Percentiles rank a stretch among this genome's conserved stretches.
These are phyloP conservation scores for Chrysemys picta DNA, from an alignment of 2,113 vertebrate genomes.

Conservation along the genomic window DNA sequence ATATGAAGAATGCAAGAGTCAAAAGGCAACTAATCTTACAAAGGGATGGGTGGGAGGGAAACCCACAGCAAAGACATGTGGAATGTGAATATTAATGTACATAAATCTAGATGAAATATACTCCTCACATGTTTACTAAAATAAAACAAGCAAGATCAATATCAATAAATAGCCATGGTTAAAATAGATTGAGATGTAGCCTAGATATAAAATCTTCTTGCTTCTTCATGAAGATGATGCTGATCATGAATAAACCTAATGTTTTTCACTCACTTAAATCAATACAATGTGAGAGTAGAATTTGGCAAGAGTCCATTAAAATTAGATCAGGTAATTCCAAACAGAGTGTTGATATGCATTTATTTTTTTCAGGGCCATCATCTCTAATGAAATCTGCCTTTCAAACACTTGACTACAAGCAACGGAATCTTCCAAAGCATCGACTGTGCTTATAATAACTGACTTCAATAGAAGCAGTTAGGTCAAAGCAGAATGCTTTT, in stretches of 20 bases:
- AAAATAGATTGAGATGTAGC: background rate
- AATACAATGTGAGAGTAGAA: background rate
- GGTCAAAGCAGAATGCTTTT: background rate
- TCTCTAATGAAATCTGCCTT: background rate
- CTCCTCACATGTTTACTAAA: background rate
- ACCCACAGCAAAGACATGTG: accelerated
- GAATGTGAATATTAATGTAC: background rate
- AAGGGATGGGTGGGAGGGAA: background rate
- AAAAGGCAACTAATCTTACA: background rate
- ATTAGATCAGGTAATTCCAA: background rate
- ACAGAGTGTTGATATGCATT: background rate
- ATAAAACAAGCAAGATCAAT: background rate
- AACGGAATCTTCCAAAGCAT: background rate
- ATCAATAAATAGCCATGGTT: background rate
- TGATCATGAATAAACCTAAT: background rate
- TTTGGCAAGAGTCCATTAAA: background rate
- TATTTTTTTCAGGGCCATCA: background rate
- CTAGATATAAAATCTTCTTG: background rate
- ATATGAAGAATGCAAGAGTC: background rate
- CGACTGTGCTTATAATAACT: background rate
- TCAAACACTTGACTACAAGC: background rate
- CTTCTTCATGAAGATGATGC: accelerated
- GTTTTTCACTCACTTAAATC: background rate
- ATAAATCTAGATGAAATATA: background rate
- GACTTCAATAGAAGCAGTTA: background rate